Percentiles rank a stretch among this genome's conserved stretches.
Evolutionary conservation across 2,113 vertebrate species (phyloP).

Genomic region (Thamnophis sirtalis): DNA sequence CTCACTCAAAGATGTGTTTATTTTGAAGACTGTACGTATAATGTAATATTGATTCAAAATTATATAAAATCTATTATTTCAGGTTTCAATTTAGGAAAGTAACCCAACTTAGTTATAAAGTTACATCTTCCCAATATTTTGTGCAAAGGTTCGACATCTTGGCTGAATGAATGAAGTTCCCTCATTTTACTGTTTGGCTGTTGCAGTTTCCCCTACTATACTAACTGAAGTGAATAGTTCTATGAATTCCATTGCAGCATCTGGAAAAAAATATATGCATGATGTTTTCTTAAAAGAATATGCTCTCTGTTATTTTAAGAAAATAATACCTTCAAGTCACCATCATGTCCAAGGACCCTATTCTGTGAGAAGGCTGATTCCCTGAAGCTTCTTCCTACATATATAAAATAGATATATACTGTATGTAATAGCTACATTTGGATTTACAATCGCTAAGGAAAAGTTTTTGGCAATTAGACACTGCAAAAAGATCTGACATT

Average conservation of each 20-base stretch:
- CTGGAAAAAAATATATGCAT: background rate
- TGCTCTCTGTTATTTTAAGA: background rate
- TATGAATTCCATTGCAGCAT: background rate
- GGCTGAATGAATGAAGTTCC: background rate
- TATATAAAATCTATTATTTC: background rate
- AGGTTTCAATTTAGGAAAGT: background rate
- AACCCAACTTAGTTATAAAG: background rate
- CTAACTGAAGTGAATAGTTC: background rate
- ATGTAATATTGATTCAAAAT: constrained; percentile 10
- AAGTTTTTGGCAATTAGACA: background rate
- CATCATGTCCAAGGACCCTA: background rate
- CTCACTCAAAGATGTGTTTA: constrained; percentile 89
- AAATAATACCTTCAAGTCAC: background rate
- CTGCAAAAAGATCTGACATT: background rate
- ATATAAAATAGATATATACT: background rate
- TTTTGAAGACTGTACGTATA: constrained; percentile 86
- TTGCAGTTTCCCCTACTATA: background rate
- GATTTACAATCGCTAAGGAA: background rate
- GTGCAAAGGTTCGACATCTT: background rate
- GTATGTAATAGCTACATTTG: background rate
- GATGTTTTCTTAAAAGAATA: background rate
- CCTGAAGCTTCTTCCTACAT: background rate
- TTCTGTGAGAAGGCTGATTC: background rate
- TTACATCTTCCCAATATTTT: background rate
- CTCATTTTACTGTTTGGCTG: background rate